These are phyloP conservation scores for Phoebastria nigripes DNA, from an alignment of 2,797 vertebrate genomes.

Conservation along the genomic window DNA sequence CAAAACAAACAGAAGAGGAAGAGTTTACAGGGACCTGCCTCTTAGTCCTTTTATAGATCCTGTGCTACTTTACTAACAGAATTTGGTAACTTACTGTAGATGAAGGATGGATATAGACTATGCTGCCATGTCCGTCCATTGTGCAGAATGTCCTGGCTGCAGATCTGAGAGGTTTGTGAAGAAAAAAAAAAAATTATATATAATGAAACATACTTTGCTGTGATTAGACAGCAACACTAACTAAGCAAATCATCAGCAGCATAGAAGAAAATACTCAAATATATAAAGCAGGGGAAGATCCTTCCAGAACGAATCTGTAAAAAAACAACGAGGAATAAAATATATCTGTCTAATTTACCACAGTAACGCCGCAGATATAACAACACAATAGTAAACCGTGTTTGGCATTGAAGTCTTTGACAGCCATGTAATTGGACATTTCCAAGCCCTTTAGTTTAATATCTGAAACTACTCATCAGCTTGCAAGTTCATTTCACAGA, in stretches of 20 bases:
- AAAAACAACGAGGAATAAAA: not conserved
- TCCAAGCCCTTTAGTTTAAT: not conserved
- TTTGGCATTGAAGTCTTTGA: not conserved
- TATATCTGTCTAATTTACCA: not conserved
- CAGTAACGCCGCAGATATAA: not conserved
- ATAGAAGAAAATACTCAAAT: not conserved
- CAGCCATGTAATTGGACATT: not conserved
- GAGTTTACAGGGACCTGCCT: not conserved
- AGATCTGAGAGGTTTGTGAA: constrained; percentile 76
- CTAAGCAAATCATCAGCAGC: not conserved
- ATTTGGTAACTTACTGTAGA: constrained; percentile 83
- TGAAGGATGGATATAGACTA: constrained; percentile 93
- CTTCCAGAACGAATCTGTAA: not conserved
- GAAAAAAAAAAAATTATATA: not conserved
- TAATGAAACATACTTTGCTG: not conserved
- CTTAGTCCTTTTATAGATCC: not conserved
- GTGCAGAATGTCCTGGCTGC: constrained; percentile 92
- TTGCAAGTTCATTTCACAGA: not conserved
- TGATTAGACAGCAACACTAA: not conserved
- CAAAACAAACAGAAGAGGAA: not conserved
- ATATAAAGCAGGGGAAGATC: not conserved
- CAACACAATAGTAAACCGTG: not conserved
- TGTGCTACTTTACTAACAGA: not conserved
- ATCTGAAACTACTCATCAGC: not conserved
- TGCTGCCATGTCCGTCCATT: constrained; percentile 97